These are phyloP conservation scores for Lycocerus yunnanus DNA, from an alignment of 2,888 invertebrate genomes.

Conservation along the genomic window DNA sequence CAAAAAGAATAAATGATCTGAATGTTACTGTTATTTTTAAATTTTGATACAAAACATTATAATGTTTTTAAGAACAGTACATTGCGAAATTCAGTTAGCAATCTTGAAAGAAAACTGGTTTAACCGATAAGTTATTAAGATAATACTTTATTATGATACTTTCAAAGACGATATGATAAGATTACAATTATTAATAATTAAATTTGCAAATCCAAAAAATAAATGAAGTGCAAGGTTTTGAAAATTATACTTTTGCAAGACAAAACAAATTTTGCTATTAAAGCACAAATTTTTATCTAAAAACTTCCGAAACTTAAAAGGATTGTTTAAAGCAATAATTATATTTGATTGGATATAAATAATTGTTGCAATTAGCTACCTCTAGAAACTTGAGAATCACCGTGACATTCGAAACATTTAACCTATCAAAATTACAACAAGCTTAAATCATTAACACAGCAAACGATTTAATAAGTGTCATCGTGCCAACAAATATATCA, in stretches of 20 bases:
- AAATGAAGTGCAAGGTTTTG: no score
- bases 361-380: neutral
- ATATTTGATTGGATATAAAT: neutral
- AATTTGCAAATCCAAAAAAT: neutral
- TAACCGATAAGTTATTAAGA: neutral
- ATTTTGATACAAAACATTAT: no score
- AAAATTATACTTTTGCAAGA: no score
- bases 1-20: no score
- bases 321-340: neutral
- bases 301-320: neutral
- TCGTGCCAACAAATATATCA: constrained; percentile 51
- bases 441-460: constrained; percentile 47
- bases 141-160: neutral
- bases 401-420: constrained; percentile 7
- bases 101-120: neutral
- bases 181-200: neutral
- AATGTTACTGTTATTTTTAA: no score
- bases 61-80: neutral
- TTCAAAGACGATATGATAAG: neutral
- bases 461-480: constrained; percentile 57
- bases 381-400: neutral
- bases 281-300: neutral
- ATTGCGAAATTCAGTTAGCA: neutral
- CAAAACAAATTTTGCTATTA: no score
- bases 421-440: constrained; percentile 21